phyloP scores from a whole-genome alignment of 2,888 invertebrate genomes.

The Oligia latruncula region DNA sequence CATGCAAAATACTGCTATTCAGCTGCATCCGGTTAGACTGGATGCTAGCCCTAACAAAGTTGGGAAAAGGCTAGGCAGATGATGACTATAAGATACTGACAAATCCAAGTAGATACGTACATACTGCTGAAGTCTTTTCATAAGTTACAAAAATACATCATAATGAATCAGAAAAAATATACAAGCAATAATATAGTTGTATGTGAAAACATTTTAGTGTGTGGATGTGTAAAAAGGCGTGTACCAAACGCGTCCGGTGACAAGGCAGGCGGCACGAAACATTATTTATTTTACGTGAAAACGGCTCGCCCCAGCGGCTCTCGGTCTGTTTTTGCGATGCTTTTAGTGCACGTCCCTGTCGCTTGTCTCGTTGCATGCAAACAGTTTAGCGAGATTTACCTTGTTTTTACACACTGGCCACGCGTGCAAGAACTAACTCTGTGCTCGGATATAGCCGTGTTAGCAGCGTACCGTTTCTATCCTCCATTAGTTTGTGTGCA shows the following conservation, averaged over 20 bases:
- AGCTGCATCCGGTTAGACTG: no score
- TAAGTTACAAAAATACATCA: not conserved
- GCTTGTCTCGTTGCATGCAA: constrained; percentile 78
- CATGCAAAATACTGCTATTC: no score
- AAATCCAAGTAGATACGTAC: no score
- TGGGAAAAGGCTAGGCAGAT: no score
- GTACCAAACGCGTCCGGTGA: constrained; percentile 75
- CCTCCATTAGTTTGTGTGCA: constrained; percentile 12
- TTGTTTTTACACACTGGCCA: constrained; percentile 69
- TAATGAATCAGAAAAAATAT: not conserved
- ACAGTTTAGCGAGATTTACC: constrained; percentile 84
- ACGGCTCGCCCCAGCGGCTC: constrained; percentile 64
- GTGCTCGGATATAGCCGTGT: constrained; percentile 10
- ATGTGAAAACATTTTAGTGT: constrained; percentile 71
- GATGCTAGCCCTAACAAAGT: no score
- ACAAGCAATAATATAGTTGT: constrained; percentile 35
- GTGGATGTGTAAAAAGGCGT: constrained; percentile 71
- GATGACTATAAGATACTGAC: not conserved
- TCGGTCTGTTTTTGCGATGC: constrained; percentile 75
- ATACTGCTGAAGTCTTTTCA: not conserved
- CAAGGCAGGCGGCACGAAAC: constrained; percentile 80
- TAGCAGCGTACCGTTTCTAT: constrained; percentile 12
- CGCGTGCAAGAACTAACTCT: constrained; percentile 55
- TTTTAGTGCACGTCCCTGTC: constrained; percentile 77
- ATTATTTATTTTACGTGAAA: constrained; percentile 88